Base-by-base conservation (phyloP, 2,113 vertebrate genomes). In the Willisornis vidua region DNA sequence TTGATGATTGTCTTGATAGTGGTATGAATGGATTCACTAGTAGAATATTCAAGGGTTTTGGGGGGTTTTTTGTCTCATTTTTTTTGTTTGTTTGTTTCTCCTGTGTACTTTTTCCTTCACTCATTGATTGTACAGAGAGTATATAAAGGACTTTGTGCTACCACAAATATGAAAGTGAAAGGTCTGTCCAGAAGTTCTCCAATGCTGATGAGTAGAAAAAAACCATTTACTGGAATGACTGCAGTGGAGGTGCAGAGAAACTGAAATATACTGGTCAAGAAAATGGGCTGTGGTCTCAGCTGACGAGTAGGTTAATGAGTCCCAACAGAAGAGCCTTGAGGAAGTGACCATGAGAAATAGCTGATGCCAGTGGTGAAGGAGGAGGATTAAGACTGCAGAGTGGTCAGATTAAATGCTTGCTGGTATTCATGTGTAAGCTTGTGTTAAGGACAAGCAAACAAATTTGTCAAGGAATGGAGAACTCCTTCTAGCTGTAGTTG, bases 31-130 rank as follows among this genome's bases (percentile, higher is more conserved):
- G 7, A 45, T 89, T 61, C 29, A 77, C 57, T 33, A 62, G 9
- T 54, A 43, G 28, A 26, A 66, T 62, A 25, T 17, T n/a, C 20
- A 70, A n/a, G 9, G 28, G 39, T 45, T 87, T 62, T 63, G 7
- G 11, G 0, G 7, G 12, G 0, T 12, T 45, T 67, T 25, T 74
- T 31, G 13, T 59, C 25, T 62, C 24, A 8, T 28, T 59, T 35
- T 23, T 9, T 12, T 51, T 37, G 6, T 62, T 68, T 78, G 6
- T 57, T 68, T 78, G 6, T 57, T 74, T 73, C 28, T 66, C 6
- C 3, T 58, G 31, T 37, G 35, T 8, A 10, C 10, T 35, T 67
- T 26, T 59, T n/a, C 57, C 73, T 46, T 23, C 2, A 16, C 65
- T 58, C 4, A 54, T 24, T 74, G 3, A 19, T 23, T 52, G 5